phyloP scores from a whole-genome alignment of 2,113 vertebrate species.

The Lethenteron camtschaticum region DNA sequence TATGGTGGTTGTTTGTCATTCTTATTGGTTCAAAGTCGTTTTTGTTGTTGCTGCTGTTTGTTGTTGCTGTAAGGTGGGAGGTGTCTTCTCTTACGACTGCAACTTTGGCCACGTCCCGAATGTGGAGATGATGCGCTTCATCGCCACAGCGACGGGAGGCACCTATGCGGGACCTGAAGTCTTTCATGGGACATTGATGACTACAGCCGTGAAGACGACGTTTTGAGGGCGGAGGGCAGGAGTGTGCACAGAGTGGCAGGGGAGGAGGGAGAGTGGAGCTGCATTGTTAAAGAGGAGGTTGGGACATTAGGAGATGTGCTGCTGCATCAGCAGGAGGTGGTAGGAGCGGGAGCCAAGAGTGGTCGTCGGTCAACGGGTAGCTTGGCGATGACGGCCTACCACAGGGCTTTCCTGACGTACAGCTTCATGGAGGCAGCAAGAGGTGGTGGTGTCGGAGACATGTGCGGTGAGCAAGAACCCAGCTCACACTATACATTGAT shows the following conservation, averaged over 20 bases:
- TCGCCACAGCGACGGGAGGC: constrained; percentile 82
- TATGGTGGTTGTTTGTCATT: neutral
- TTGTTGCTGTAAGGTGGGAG: constrained; percentile 41
- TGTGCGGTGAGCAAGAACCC: too few relatives aligned
- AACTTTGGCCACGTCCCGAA: constrained; percentile 93
- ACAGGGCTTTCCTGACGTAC: constrained; percentile 75
- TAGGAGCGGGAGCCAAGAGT: constrained; percentile 11
- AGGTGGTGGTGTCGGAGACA: too few relatives aligned
- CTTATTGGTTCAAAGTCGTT: neutral
- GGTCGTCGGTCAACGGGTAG: constrained; percentile 39
- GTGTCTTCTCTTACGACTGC: constrained; percentile 79
- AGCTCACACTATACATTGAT: too few relatives aligned
- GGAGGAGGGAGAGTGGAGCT: too few relatives aligned
- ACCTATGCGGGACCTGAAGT: constrained; percentile 46
- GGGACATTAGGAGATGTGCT: too few relatives aligned
- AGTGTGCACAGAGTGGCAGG: too few relatives aligned
- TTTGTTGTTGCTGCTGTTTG: neutral
- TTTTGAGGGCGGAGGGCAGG: too few relatives aligned
- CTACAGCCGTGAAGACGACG: too few relatives aligned
- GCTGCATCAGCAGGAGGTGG: too few relatives aligned
- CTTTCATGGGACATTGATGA: constrained; percentile 14
- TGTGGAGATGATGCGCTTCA: constrained; percentile 95
- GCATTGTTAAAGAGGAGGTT: too few relatives aligned
- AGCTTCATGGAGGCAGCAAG: constrained; percentile 51
- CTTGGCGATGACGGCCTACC: constrained; percentile 65